Conservation (phyloP, 1,140 invertebrate genomes). For the Drosophila prosaltans region DNA sequence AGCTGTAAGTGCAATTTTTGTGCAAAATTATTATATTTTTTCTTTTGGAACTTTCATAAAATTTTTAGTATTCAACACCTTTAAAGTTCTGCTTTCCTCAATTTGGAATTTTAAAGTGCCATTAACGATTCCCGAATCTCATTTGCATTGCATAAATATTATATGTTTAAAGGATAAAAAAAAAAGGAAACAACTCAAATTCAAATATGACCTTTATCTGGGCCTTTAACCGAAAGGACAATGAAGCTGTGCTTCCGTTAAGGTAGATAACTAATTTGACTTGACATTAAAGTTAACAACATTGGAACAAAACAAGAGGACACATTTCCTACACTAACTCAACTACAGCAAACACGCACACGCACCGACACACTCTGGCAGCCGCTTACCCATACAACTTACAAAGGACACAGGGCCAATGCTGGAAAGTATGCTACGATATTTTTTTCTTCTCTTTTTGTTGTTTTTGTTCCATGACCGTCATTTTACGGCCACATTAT, state of each 20-base stretch:
- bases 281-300: slow-evolving; percentile 40
- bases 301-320: slow-evolving; percentile 5
- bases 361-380: not conserved
- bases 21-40: too few relatives aligned
- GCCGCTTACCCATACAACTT: not conserved
- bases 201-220: slow-evolving; percentile 5
- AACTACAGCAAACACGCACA: slow-evolving; percentile 5
- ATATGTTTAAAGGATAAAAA: not conserved
- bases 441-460: slow-evolving; percentile 18
- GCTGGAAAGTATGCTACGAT: slow-evolving; percentile 39
- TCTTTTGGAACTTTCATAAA: too few relatives aligned
- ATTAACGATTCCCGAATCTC: not conserved
- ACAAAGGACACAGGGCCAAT: slow-evolving; percentile 15
- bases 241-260: slow-evolving; percentile 4
- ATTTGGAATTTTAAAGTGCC: not conserved
- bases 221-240: not conserved
- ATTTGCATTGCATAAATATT: not conserved
- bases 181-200: not conserved
- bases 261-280: slow-evolving; percentile 48
- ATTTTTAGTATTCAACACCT: not conserved
- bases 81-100: not conserved
- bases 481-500: slow-evolving; percentile 70
- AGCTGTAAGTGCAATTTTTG: too few relatives aligned
- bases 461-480: slow-evolving; percentile 48
- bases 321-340: slow-evolving; percentile 6